These are phyloP conservation scores for Megathymus violae DNA, from an alignment of 1,140 invertebrate genomes.

Conservation along the genomic window DNA sequence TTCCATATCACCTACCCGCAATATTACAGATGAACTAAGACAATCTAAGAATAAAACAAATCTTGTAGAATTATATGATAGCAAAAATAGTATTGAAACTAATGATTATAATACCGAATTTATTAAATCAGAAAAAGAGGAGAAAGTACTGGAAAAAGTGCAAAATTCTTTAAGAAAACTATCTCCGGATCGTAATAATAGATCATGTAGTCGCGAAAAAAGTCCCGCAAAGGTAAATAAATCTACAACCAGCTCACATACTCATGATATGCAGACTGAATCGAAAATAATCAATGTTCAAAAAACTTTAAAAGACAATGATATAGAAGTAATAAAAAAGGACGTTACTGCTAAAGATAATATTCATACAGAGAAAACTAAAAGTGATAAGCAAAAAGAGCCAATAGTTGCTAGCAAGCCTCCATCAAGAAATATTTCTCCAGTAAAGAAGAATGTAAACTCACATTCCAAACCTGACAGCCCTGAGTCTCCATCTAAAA, in stretches of 20 bases:
- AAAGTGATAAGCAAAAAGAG: constrained; percentile 49
- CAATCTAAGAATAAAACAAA: background rate
- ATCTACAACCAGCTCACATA: constrained; percentile 38
- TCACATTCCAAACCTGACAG: constrained; percentile 46
- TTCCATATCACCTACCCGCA: constrained; percentile 36
- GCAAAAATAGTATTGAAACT: constrained; percentile 1
- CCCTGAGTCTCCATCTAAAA: constrained; percentile 49
- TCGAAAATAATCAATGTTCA: constrained; percentile 34
- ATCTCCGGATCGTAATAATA: constrained; percentile 60
- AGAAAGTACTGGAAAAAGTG: constrained; percentile 64
- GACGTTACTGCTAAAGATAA: constrained; percentile 32
- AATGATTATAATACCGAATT: constrained; percentile 47
- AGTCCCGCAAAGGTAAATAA: constrained; percentile 23
- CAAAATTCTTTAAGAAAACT: constrained; percentile 66
- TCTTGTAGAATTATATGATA: background rate
- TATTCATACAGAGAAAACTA: constrained; percentile 36
- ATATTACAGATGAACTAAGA: constrained; percentile 23
- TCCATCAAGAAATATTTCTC: constrained; percentile 64
- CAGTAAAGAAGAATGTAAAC: constrained; percentile 57
- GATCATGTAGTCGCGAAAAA: constrained; percentile 36
- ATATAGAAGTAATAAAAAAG: constrained; percentile 39
- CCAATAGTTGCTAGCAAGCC: constrained; percentile 57
- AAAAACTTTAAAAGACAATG: constrained; percentile 34
- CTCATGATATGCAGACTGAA: constrained; percentile 43
- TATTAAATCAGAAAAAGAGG: constrained; percentile 63